Evolutionary conservation across 2,888 invertebrate genomes (phyloP).

Genomic region (Stictocephala bisonia): DNA sequence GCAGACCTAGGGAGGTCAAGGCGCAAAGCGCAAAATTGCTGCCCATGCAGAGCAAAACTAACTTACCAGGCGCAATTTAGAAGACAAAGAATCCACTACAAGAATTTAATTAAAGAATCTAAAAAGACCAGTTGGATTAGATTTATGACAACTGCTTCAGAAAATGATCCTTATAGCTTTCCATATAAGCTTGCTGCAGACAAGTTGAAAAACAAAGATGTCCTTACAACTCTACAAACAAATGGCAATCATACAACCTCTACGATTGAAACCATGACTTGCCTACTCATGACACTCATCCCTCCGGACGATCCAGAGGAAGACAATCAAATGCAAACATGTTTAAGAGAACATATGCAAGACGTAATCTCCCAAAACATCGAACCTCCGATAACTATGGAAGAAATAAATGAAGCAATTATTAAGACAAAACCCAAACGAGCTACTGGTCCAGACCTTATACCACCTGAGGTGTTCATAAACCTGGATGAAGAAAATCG

Average conservation of each 20-base stretch:
- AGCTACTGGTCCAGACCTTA: neutral
- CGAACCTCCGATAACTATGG: neutral
- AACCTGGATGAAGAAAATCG: neutral
- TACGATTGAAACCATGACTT: neutral
- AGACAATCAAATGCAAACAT: neutral
- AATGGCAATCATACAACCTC: neutral
- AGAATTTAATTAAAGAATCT: neutral
- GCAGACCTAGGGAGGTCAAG: neutral
- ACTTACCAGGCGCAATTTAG: neutral
- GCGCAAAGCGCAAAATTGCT: neutral
- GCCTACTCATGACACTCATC: neutral
- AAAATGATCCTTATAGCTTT: neutral
- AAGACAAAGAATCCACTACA: neutral
- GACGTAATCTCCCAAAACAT: neutral
- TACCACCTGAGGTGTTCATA: neutral
- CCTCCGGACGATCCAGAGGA: neutral
- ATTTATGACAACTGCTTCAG: neutral
- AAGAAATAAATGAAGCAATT: neutral
- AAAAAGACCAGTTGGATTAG: neutral
- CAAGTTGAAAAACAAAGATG: neutral
- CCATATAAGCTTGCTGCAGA: constrained; percentile 8
- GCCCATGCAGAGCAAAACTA: neutral
- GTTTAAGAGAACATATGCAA: neutral
- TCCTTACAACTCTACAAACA: neutral
- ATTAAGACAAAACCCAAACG: neutral